Conservation (phyloP, 2,113 vertebrate species). For the Ceratotherium simum region DNA sequence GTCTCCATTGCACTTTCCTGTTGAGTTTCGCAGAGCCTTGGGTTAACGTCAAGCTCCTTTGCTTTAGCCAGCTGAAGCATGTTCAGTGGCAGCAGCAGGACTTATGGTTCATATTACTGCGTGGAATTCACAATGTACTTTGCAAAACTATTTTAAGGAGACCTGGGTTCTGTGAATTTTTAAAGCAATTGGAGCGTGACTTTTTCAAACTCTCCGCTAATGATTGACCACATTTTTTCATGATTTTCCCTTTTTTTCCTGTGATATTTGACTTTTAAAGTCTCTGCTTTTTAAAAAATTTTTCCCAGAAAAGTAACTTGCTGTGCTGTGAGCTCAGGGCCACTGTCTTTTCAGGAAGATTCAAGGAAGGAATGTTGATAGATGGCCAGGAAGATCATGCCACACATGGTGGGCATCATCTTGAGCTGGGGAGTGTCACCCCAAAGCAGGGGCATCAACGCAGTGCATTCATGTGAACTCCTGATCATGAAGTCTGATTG, state of each 20-base stretch:
- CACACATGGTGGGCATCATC: not conserved
- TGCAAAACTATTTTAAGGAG: slow-evolving; percentile 83
- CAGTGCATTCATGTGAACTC: not conserved
- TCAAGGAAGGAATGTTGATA: slow-evolving; percentile 14
- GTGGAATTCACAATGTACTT: slow-evolving; percentile 80
- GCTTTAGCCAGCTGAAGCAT: slow-evolving; percentile 85
- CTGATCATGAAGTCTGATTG: not conserved
- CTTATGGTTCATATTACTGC: slow-evolving; percentile 81
- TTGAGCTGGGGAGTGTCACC: not conserved
- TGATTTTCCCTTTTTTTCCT: slow-evolving; percentile 68
- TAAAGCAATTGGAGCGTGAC: slow-evolving; percentile 78
- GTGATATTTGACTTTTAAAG: slow-evolving; percentile 68
- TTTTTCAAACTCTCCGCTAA: slow-evolving; percentile 78
- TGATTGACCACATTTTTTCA: slow-evolving; percentile 80
- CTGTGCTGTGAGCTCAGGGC: not conserved
- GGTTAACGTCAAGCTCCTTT: slow-evolving; percentile 65
- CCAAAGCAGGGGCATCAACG: not conserved
- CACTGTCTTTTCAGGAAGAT: not conserved
- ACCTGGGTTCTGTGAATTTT: slow-evolving; percentile 79
- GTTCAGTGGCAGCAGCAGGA: slow-evolving; percentile 74
- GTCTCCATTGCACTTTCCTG: slow-evolving; percentile 21
- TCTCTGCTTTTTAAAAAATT: not conserved
- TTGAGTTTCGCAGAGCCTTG: slow-evolving; percentile 55
- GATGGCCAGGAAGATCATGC: not conserved
- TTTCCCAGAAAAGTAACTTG: slow-evolving; percentile 45